Evolutionary conservation across 2,888 invertebrate genomes (phyloP).

Genomic region (Chymomyza fuscimana): DNA sequence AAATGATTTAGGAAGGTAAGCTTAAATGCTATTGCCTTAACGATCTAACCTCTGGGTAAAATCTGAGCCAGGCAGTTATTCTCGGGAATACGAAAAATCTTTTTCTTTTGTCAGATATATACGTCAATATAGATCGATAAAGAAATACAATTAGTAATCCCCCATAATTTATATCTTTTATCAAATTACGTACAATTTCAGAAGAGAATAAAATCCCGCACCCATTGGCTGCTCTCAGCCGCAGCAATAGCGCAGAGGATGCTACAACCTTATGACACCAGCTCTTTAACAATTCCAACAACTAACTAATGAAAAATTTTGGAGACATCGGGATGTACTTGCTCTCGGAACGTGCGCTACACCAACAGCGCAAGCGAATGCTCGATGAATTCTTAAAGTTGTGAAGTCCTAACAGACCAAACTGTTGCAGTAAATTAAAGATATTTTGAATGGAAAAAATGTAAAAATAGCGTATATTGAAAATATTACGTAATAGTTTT

Average conservation of each 20-base stretch:
- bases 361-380: slow-evolving; percentile 68
- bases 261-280: slow-evolving; percentile 79
- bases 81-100: no score
- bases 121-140: no score
- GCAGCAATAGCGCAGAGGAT: slow-evolving; percentile 72
- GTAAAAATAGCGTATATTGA: neutral
- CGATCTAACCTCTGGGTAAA: no score
- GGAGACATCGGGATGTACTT: slow-evolving; percentile 72
- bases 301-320: slow-evolving; percentile 77
- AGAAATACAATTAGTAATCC: no score
- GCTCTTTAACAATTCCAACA: slow-evolving; percentile 76
- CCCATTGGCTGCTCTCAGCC: slow-evolving; percentile 52
- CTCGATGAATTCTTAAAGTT: slow-evolving; percentile 70
- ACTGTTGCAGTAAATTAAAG: neutral
- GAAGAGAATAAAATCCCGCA: slow-evolving; percentile 27
- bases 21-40: no score
- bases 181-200: slow-evolving; percentile 15
- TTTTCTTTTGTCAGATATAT: no score
- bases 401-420: slow-evolving; percentile 26
- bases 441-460: no score
- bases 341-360: slow-evolving; percentile 63
- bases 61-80: no score
- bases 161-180: neutral
- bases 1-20: no score
- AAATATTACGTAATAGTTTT: neutral